Evolutionary conservation across 53 echinoderm and acorn worm genomes (phyloP).

Genomic region (Stichopus horrens): DNA sequence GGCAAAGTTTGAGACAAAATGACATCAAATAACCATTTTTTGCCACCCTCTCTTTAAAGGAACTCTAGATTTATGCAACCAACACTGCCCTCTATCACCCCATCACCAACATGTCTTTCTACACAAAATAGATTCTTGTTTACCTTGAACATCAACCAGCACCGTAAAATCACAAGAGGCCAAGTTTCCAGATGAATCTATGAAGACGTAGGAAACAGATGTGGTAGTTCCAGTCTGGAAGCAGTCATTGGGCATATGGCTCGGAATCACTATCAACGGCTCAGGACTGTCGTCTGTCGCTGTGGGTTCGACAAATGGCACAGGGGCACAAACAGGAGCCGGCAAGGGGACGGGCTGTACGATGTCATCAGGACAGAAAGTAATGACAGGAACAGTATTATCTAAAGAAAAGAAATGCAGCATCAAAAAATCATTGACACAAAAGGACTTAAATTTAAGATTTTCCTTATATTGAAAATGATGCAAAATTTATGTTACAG

Average conservation of each 20-base stretch:
- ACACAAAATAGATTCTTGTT: not conserved
- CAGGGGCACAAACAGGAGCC: not conserved
- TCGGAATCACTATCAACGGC: not conserved
- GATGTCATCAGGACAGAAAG: conserved; percentile 53
- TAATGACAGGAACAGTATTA: conserved; percentile 37
- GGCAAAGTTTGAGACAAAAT: no score
- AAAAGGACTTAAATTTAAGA: no score
- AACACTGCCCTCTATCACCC: no score
- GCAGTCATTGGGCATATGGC: not conserved
- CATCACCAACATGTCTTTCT: not conserved
- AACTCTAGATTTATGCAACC: no score
- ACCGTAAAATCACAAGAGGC: conserved; percentile 60
- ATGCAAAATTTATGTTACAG: no score
- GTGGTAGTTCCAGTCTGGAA: conserved; percentile 21
- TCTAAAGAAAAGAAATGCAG: not conserved
- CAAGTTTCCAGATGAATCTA: conserved; percentile 11
- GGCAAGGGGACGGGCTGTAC: not conserved
- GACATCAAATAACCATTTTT: no score
- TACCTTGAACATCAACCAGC: conserved; percentile 43
- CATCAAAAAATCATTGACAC: not conserved
- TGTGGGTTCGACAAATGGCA: conserved; percentile 49
- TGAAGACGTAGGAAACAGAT: not conserved
- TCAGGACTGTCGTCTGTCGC: conserved; percentile 49
- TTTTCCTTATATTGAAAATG: no score
- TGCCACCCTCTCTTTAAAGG: no score